Percentiles rank a stretch among this genome's conserved stretches.
phyloP scores from a whole-genome alignment of 2,888 invertebrate species.

The Empis stercorea region DNA sequence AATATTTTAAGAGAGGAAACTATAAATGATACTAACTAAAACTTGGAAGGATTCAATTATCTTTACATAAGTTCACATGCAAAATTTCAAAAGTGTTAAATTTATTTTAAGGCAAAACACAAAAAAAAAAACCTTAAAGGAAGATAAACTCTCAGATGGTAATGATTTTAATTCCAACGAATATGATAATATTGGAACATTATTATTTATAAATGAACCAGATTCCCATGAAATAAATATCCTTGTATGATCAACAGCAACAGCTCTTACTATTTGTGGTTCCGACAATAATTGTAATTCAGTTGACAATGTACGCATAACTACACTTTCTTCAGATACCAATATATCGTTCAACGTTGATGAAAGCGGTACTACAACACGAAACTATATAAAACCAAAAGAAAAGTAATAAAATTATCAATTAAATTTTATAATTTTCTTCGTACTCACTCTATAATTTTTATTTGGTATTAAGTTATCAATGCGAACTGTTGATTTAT shows the following conservation, averaged over 20 bases:
- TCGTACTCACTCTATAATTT: conserved; percentile 63
- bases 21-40: too few relatives aligned
- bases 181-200: conserved; percentile 78
- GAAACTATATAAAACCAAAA: conserved; percentile 50
- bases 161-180: conserved; percentile 55
- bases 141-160: conserved; percentile 41
- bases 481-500: conserved; percentile 50
- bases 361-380: conserved; percentile 67
- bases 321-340: conserved; percentile 60
- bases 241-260: conserved; percentile 67
- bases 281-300: conserved; percentile 67
- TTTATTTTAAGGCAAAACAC: conserved; percentile 50
- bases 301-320: conserved; percentile 59
- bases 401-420: not conserved
- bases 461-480: conserved; percentile 75
- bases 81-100: conserved; percentile 3
- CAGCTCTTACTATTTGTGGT: conserved; percentile 59
- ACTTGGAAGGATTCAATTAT: too few relatives aligned
- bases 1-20: too few relatives aligned
- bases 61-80: not conserved
- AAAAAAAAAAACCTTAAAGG: conserved; percentile 47
- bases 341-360: conserved; percentile 53
- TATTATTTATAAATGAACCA: conserved; percentile 75
- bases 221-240: conserved; percentile 82
- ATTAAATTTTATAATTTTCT: not conserved